Conservation (phyloP, 2,888 invertebrate genomes). For the Linnaemya tessellans region DNA sequence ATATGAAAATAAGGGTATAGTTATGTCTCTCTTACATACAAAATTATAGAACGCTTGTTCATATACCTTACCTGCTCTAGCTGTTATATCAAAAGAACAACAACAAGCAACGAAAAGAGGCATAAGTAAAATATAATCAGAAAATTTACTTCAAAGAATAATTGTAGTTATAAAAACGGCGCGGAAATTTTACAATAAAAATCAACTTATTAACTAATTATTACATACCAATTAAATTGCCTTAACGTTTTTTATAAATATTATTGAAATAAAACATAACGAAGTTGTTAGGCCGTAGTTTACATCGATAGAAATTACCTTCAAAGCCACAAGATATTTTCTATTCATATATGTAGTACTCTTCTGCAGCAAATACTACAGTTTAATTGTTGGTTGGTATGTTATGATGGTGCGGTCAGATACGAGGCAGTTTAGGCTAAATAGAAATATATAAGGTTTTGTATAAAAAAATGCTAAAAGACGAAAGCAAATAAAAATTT, state of each 20-base stretch:
- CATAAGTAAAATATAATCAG: slow-evolving; percentile 60
- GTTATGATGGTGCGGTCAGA: slow-evolving; percentile 60
- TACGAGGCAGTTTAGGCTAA: slow-evolving; percentile 62
- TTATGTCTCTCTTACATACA: slow-evolving; percentile 5
- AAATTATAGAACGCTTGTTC: slow-evolving; percentile 51
- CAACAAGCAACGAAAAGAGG: slow-evolving; percentile 67
- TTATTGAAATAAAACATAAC: slow-evolving; percentile 44
- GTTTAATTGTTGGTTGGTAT: slow-evolving; percentile 54
- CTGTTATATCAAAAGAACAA: slow-evolving; percentile 67
- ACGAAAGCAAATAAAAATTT: slow-evolving; percentile 64
- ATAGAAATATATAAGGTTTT: slow-evolving; percentile 44
- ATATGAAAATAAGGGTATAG: slow-evolving; percentile 9
- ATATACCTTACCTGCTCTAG: slow-evolving; percentile 36
- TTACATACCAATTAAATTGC: slow-evolving; percentile 60
- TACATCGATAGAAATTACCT: slow-evolving; percentile 51
- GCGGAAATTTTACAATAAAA: slow-evolving; percentile 67
- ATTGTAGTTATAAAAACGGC: slow-evolving; percentile 70
- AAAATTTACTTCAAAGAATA: slow-evolving; percentile 70
- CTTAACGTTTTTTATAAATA: slow-evolving; percentile 67
- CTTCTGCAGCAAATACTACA: slow-evolving; percentile 44
- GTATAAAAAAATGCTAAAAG: slow-evolving; percentile 56
- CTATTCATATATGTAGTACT: slow-evolving; percentile 37
- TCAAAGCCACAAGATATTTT: slow-evolving; percentile 50
- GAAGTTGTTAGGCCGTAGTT: slow-evolving; percentile 18
- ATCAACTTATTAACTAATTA: slow-evolving; percentile 45